phyloP scores from a whole-genome alignment of 2,113 vertebrate species.

The Manacus vitellinus region DNA sequence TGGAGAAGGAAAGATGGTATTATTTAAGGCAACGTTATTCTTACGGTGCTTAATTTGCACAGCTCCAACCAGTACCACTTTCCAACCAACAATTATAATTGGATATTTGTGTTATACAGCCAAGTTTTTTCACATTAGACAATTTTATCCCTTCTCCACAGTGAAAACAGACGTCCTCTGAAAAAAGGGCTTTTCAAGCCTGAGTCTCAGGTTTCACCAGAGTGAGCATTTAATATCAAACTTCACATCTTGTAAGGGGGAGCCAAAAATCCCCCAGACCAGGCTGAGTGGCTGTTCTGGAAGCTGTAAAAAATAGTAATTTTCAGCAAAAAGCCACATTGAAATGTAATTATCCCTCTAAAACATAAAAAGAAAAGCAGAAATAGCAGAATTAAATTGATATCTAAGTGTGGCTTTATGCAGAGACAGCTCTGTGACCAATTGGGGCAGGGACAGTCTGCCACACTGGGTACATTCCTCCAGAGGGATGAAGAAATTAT shows the following conservation, averaged over 20 bases:
- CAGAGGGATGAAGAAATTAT: conserved; percentile 1
- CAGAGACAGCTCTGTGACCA: conserved; percentile 9
- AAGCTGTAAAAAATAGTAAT: background rate
- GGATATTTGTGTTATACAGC: background rate
- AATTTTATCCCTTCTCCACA: background rate
- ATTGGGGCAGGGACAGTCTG: background rate
- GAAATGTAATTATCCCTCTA: background rate
- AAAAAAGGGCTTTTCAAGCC: background rate
- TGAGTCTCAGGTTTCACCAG: background rate
- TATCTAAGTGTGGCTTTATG: background rate
- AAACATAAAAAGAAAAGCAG: background rate
- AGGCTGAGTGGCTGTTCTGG: background rate
- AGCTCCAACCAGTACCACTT: background rate
- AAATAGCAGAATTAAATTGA: background rate
- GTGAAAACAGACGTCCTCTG: accelerated
- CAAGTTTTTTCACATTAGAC: background rate
- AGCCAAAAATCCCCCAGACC: background rate
- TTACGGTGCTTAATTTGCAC: background rate
- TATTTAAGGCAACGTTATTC: background rate
- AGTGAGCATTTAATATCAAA: background rate
- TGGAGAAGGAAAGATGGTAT: background rate
- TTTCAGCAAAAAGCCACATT: background rate
- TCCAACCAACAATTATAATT: background rate
- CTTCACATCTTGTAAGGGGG: background rate
- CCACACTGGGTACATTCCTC: background rate